phyloP scores from a whole-genome alignment of 2,888 invertebrate genomes.

The Leucoma salicis region DNA sequence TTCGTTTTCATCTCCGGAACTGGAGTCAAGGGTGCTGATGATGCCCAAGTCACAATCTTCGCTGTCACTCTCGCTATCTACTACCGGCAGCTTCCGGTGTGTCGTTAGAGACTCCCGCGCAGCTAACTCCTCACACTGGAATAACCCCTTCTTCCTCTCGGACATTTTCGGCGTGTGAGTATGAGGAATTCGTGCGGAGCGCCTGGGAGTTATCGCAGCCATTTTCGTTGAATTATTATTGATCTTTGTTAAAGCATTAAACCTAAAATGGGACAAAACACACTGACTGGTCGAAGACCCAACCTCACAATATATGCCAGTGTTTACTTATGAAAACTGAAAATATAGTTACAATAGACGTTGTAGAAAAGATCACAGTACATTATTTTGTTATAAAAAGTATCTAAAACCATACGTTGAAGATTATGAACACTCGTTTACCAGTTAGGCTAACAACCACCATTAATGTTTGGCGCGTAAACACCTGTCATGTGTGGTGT shows the following conservation, averaged over 20 bases:
- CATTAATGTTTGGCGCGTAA: constrained; percentile 80
- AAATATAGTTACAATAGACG: background rate
- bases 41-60: constrained; percentile 82
- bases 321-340: constrained; percentile 7
- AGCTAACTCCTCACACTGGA: constrained; percentile 61
- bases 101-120: constrained; percentile 63
- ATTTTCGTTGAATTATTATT: constrained; percentile 41
- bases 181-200: constrained; percentile 60
- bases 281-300: constrained; percentile 26
- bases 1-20: constrained; percentile 72
- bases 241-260: constrained; percentile 26
- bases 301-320: constrained; percentile 22
- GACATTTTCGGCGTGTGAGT: constrained; percentile 82
- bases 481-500: constrained; percentile 66
- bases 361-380: constrained; percentile 10
- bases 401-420: constrained; percentile 41
- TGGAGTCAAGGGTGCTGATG: constrained; percentile 79
- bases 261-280: constrained; percentile 35
- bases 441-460: constrained; percentile 55
- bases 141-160: constrained; percentile 84
- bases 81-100: constrained; percentile 65
- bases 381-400: constrained; percentile 26
- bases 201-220: constrained; percentile 68
- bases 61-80: constrained; percentile 73
- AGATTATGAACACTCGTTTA: constrained; percentile 47